Percentiles rank a stretch among this genome's conserved stretches.
These are phyloP conservation scores for Cordilura impudica DNA, from an alignment of 2,888 invertebrate genomes.

Conservation along the genomic window DNA sequence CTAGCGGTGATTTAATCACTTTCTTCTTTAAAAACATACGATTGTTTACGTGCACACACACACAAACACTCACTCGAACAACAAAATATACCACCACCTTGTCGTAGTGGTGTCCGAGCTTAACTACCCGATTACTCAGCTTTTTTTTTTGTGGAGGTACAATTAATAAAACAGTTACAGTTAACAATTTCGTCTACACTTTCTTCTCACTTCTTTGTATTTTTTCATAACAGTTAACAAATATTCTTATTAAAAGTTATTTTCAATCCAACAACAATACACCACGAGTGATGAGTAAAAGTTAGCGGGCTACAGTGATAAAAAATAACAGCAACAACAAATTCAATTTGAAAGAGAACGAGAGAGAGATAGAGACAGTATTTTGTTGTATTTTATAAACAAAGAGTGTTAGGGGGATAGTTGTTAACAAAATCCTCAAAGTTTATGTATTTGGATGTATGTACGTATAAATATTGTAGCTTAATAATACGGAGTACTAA, in stretches of 20 bases:
- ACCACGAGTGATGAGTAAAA: constrained; percentile 11
- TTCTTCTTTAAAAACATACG: constrained; percentile 39
- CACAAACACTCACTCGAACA: constrained; percentile 10
- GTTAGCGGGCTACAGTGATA: constrained; percentile 41
- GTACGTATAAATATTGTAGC: not conserved
- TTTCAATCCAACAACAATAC: constrained; percentile 24
- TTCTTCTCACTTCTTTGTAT: constrained; percentile 17
- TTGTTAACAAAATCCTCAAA: not conserved
- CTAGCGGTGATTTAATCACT: constrained; percentile 67
- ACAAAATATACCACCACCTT: constrained; percentile 33
- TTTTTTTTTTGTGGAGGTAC: constrained; percentile 18
- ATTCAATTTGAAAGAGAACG: not conserved
- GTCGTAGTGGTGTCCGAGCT: constrained; percentile 34
- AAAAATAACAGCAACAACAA: constrained; percentile 8
- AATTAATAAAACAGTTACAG: constrained; percentile 18
- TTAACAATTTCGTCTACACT: constrained; percentile 10
- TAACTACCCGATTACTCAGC: constrained; percentile 49
- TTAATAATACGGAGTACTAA: constrained; percentile 23
- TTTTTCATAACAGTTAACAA: constrained; percentile 35
- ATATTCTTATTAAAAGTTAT: constrained; percentile 38
- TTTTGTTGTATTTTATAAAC: too few species aligned
- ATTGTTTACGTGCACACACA: not conserved
- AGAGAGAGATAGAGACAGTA: not conserved
- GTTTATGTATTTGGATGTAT: too few species aligned
- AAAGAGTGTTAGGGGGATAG: not conserved